Base-by-base conservation (phyloP, 1,140 invertebrate genomes). In the Ephestia elutella region DNA sequence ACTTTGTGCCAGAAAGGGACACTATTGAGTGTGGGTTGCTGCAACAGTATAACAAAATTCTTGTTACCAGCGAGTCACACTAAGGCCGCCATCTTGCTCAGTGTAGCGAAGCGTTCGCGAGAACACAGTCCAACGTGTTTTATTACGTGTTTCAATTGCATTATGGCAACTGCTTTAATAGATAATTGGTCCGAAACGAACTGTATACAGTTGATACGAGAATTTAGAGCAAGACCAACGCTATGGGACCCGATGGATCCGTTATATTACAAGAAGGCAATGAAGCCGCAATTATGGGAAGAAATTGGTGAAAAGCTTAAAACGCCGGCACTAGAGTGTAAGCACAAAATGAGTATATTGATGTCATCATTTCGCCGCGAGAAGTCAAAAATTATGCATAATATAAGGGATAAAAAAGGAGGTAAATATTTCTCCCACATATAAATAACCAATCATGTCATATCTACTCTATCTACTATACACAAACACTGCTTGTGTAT, bases 291-390 rank as follows among this genome's bases (percentile, higher is more conserved):
- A 10, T 58, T 57, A 21, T 70, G 68, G 68, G 32, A 62, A 55
- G 57, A 66, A 20, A 60, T 70, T 28, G 65, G 59, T 4, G 8
- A 54, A 21, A 20, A n/a, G 7, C 3, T 70, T 0, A 32, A 60
- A 15, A 54, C 44, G 25, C 17, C 61, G 13, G 18, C 59, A 9
- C 59, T 64, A 13, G 54, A 32, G 13, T 70, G 68, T 21, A 66
- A 64, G 49, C 61, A 66, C 30, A 70, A 70, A 59, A 70, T 70
- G 65, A 51, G 50, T 8, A 59, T 59, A 49, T 56, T 70, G 49
- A 44, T 65, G 63, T 67, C 62, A 9, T 67, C 65, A 1, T 68
- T 70, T 35, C 53, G 65, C 49, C 62, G 62, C 50, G 68, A 70
- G 54, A 67, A 70, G 53, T 53, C 65, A 0, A 70, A 67, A 60